A percentile compares a stretch with the other conserved stretches of the same genome.
Evolutionary conservation across 2,797 vertebrate genomes (phyloP).

Genomic region (Anguilla obscura): DNA sequence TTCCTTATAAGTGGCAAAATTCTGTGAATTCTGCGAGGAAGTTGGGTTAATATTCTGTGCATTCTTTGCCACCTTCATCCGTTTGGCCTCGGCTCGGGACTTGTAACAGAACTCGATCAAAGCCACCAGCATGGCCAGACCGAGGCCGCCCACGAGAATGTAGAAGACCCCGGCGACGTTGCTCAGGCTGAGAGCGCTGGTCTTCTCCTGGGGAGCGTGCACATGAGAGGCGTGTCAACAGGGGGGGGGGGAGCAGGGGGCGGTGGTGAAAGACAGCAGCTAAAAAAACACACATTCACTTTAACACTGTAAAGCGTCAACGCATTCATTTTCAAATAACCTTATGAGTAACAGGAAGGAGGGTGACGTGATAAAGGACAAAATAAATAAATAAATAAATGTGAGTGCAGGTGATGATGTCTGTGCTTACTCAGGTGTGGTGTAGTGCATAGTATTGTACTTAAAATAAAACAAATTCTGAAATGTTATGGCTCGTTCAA

Average conservation of each 20-base stretch:
- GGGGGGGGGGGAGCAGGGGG: background rate
- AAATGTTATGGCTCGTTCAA: background rate
- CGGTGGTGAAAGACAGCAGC: background rate
- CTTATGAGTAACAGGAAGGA: background rate
- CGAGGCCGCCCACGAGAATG: conserved; percentile 99
- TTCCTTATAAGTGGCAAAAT: conserved; percentile 99
- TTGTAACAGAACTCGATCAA: conserved; percentile 99
- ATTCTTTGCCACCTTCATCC: conserved; percentile 99
- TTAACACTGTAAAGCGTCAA: background rate
- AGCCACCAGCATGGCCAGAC: conserved; percentile 99
- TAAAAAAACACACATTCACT: background rate
- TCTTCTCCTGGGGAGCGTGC: conserved; percentile 92
- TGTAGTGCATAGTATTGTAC: background rate
- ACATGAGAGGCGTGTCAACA: conserved; percentile 79
- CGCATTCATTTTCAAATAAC: background rate
- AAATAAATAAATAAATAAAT: background rate
- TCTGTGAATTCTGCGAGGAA: conserved; percentile 99
- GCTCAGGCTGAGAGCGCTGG: conserved; percentile 98
- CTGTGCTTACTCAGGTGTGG: background rate
- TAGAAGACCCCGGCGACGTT: conserved; percentile 99
- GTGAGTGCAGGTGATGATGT: background rate
- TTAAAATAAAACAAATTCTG: background rate
- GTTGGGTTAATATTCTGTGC: conserved; percentile 99
- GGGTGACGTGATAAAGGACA: background rate
- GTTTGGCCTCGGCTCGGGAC: conserved; percentile 98